Evolutionary conservation across 37 sponge, comb jelly and placozoan genomes (phyloP).

Genomic region (Amphimedon queenslandica): DNA sequence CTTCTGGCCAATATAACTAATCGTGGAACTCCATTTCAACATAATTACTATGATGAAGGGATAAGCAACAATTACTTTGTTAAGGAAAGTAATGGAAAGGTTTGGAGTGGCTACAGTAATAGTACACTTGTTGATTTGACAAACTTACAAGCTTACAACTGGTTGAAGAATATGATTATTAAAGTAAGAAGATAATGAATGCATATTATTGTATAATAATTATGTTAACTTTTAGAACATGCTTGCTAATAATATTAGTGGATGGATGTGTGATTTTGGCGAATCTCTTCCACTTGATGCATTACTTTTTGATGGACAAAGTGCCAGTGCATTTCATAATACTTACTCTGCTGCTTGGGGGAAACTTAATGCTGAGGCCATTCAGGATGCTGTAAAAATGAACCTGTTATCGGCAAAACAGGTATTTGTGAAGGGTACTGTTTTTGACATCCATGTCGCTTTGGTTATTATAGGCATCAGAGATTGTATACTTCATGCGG

Average conservation of each 20-base stretch:
- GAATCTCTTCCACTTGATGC: constrained; percentile 71
- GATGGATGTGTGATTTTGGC: constrained; percentile 84
- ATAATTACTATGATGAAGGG: constrained; percentile 72
- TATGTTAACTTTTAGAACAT: constrained; percentile 52
- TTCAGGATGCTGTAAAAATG: constrained; percentile 7
- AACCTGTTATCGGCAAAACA: not conserved
- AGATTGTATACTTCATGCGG: constrained; percentile 77
- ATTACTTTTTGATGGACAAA: constrained; percentile 2
- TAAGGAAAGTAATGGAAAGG: constrained; percentile 24
- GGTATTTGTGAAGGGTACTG: not conserved
- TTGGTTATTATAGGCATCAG: constrained; percentile 3
- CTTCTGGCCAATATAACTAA: constrained; percentile 45
- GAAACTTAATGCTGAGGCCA: constrained; percentile 51
- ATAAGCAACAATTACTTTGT: constrained; percentile 56
- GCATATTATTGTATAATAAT: constrained; percentile 7
- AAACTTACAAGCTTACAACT: constrained; percentile 58
- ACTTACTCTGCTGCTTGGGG: constrained; percentile 63
- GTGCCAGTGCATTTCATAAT: constrained; percentile 35
- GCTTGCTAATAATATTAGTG: constrained; percentile 63
- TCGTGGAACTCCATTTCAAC: constrained; percentile 66
- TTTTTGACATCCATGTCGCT: not conserved
- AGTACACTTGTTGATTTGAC: constrained; percentile 58
- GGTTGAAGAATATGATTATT: constrained; percentile 60
- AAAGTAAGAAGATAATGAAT: constrained; percentile 21
- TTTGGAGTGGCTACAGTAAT: constrained; percentile 70